Percentiles rank a stretch among this genome's conserved stretches.
phyloP scores from a whole-genome alignment of 2,113 vertebrate genomes.

The Poeciliopsis prolifica region DNA sequence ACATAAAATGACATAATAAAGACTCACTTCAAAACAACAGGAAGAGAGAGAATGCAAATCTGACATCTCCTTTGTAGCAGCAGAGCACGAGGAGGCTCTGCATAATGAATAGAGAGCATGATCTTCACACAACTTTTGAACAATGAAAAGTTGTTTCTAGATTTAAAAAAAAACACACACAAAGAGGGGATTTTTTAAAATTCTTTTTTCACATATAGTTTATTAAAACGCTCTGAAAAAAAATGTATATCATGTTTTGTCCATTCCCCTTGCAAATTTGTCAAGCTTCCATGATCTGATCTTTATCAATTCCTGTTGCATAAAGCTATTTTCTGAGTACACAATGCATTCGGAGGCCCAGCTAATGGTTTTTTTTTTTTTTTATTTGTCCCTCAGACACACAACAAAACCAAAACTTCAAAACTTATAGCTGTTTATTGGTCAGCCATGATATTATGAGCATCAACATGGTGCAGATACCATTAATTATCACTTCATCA shows the following conservation, averaged over 20 bases:
- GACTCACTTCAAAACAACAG: constrained; percentile 51
- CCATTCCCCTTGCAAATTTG: constrained; percentile 27
- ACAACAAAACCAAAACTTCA: background rate
- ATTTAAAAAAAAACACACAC: constrained; percentile 24
- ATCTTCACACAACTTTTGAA: constrained; percentile 42
- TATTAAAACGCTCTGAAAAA: constrained; percentile 15
- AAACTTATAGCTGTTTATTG: background rate
- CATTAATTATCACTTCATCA: too few species aligned
- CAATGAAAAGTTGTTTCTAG: constrained; percentile 31
- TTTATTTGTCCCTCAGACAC: background rate
- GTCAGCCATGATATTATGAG: background rate
- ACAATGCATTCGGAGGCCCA: constrained; percentile 9
- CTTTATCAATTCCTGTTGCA: constrained; percentile 31
- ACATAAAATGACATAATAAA: constrained; percentile 68
- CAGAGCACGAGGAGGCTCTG: constrained; percentile 24
- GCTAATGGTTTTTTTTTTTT: background rate
- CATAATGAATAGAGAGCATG: constrained; percentile 39
- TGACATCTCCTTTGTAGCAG: constrained; percentile 47
- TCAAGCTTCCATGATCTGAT: constrained; percentile 31
- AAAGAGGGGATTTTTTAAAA: constrained; percentile 14
- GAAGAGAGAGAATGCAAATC: constrained; percentile 34
- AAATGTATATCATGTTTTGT: constrained; percentile 47
- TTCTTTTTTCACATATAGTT: constrained; percentile 16
- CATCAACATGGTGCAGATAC: too few species aligned
- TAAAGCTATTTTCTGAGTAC: constrained; percentile 5